A percentile compares a stretch with the other conserved stretches of the same genome.
Evolutionary conservation across 1,140 invertebrate species (phyloP).

Genomic region (Lordiphosa stackelbergi): DNA sequence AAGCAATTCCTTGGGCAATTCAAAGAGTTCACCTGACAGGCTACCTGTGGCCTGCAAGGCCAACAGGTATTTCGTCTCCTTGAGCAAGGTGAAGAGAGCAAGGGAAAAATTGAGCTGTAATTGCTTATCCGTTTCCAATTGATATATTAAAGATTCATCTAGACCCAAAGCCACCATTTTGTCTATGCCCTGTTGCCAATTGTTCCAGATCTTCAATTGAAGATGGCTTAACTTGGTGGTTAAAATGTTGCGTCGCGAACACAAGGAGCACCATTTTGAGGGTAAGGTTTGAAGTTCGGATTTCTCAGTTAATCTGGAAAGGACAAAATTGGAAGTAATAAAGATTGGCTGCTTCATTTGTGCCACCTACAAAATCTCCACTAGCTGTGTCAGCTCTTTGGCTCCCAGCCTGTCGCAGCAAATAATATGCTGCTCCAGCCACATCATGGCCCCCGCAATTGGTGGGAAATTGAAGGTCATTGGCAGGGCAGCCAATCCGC

Average conservation of each 20-base stretch:
- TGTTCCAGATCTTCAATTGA: slow-evolving; percentile 68
- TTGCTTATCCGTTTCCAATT: slow-evolving; percentile 12
- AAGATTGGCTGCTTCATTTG: background rate
- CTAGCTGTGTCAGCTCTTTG: slow-evolving; percentile 42
- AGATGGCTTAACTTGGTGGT: slow-evolving; percentile 68
- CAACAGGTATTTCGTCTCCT: slow-evolving; percentile 65
- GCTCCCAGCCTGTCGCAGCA: slow-evolving; percentile 55
- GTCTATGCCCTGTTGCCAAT: slow-evolving; percentile 63
- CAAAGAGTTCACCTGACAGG: slow-evolving; percentile 50
- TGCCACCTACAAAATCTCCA: slow-evolving; percentile 47
- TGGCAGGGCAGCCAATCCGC: slow-evolving; percentile 63
- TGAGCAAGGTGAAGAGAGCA: slow-evolving; percentile 59
- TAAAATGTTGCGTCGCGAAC: slow-evolving; percentile 57
- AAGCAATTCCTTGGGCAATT: slow-evolving; percentile 78
- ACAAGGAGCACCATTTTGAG: slow-evolving; percentile 33
- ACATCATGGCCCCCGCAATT: slow-evolving; percentile 83
- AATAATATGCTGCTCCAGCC: slow-evolving; percentile 80
- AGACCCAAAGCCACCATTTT: slow-evolving; percentile 50
- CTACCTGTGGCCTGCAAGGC: slow-evolving; percentile 46
- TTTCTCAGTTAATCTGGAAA: slow-evolving; percentile 33
- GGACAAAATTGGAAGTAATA: background rate
- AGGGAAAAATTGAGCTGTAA: slow-evolving; percentile 56
- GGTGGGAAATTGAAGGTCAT: slow-evolving; percentile 83
- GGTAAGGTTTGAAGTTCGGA: slow-evolving; percentile 31
- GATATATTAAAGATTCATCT: slow-evolving; percentile 44